Percentiles rank a stretch among this genome's conserved stretches.
phyloP scores from a whole-genome alignment of 2,797 vertebrate genomes.

The Scolopax bukidnonensis region DNA sequence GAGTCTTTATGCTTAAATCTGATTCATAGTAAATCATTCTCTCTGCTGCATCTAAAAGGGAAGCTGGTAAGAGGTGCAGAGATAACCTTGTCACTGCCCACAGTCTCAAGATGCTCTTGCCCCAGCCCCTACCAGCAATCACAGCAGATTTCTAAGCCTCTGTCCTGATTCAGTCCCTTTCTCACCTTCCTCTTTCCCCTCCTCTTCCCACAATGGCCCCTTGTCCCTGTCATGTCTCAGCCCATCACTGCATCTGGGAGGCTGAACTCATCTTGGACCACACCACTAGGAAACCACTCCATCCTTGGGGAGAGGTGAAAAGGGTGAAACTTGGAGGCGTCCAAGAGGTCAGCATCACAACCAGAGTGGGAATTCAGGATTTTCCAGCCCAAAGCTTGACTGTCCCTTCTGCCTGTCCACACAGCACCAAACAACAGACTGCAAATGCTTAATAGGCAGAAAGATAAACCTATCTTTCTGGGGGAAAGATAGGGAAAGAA shows the following conservation, averaged over 20 bases:
- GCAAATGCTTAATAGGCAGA: background rate
- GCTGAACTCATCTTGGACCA: background rate
- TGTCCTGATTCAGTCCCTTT: background rate
- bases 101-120: background rate
- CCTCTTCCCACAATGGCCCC: background rate
- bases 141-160: background rate
- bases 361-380: background rate
- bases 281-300: background rate
- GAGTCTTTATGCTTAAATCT: background rate
- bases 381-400: background rate
- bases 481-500: too few species aligned
- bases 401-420: background rate
- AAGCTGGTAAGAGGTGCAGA: background rate
- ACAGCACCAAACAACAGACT: background rate
- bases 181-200: background rate
- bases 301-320: background rate
- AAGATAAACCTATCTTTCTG: background rate
- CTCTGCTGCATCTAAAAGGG: background rate
- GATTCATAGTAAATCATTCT: background rate
- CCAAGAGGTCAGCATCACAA: background rate
- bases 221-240: background rate
- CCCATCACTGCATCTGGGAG: background rate
- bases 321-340: rapidly evolving
- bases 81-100: background rate
- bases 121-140: background rate